Evolutionary conservation across 2,888 invertebrate genomes (phyloP), one percentile per base, ranked within the genome.

Genomic region (Spicauda simplicius): DNA sequence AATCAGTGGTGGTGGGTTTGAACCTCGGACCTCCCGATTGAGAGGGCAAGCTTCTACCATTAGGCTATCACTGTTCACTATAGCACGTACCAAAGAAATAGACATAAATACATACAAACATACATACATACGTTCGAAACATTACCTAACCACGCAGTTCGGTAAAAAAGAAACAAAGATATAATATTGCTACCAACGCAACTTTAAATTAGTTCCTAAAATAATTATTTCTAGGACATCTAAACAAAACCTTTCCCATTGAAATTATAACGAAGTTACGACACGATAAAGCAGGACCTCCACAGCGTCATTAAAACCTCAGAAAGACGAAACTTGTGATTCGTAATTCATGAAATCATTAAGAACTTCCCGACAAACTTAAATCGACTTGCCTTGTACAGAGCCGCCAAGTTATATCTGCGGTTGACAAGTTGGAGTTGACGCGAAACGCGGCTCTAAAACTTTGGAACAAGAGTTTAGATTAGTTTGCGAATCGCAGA

Each of bases 311-410:
- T 74, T 75, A 75, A 75, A 76, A 72, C 71, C 72, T 70, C 71
- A 72, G 71, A 73, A 72, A 69, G 70, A 71, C 73, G 72, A 70
- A 69, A 71, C 70, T 78, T 79, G 74, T 74, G 77, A 79, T 78
- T 79, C 76, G 80, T 81, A 81, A 83, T 84, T 84, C 84, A 80
- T 79, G 82, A 82, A 83, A 82, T 82, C 82, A 83, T 84, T 82
- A 83, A 75, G 80, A 83, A 84, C 75, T 83, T 80, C 75, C 74
- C 75, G 70, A 70, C 74, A 80, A 81, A 84, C 83, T 84, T 83
- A 80, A 85, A 85, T 85, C 82, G 83, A 83, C 83, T 84, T 85
- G 80, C 76, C 82, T 80, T 85, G 83, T 85, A 82, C 77, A 73
- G 69, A 60, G 57, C 33, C 64, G 73, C 76, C 77, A 77, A 71